Percentiles rank a stretch among this genome's conserved stretches.
Evolutionary conservation across 2,113 vertebrate genomes (phyloP).

Genomic region (Suncus etruscus): DNA sequence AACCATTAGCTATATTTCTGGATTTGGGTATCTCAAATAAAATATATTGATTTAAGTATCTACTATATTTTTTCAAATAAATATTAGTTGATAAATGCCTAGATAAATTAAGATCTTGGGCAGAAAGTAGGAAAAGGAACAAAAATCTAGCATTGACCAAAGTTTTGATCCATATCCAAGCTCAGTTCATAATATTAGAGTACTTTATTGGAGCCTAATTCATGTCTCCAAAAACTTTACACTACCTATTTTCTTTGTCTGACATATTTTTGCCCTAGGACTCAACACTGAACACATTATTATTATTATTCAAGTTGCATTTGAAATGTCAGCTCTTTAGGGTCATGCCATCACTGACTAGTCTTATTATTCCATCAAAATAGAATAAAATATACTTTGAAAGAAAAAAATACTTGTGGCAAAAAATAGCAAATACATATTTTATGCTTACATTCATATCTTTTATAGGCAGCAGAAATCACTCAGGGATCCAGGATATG

Average conservation of each 20-base stretch:
- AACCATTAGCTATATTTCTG: background rate
- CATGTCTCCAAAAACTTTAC: background rate
- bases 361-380: background rate
- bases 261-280: background rate
- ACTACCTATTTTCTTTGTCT: background rate
- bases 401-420: background rate
- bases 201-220: background rate
- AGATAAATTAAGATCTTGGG: constrained; percentile 35
- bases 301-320: background rate
- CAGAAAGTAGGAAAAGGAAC: background rate
- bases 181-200: background rate
- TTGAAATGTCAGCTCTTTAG: background rate
- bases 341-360: background rate
- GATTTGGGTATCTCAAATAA: constrained; percentile 36
- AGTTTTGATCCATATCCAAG: background rate
- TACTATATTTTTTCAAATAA: constrained; percentile 4
- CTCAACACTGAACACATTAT: background rate
- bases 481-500: background rate
- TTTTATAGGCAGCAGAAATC: background rate
- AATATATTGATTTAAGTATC: background rate
- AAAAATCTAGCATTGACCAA: background rate
- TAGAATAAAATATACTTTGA: background rate
- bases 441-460: background rate
- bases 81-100: background rate
- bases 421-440: background rate